Percentiles rank a stretch among this genome's conserved stretches.
These are phyloP conservation scores for Halictus quadricinctus DNA, from an alignment of 2,888 invertebrate species.

Conservation along the genomic window DNA sequence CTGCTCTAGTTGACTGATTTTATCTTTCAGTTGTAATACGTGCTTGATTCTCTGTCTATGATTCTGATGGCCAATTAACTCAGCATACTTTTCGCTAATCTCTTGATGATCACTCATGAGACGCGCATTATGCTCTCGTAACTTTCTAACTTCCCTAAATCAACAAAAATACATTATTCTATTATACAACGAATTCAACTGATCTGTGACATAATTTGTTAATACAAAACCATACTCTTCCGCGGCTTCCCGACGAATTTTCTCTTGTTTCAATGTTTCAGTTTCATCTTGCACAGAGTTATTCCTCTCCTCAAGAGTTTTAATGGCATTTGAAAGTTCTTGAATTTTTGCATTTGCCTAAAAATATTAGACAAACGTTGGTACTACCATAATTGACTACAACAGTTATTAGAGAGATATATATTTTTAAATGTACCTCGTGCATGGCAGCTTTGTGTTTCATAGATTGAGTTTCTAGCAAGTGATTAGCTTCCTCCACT, in stretches of 20 bases:
- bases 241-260: conserved; percentile 56
- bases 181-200: conserved; percentile 3
- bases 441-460: conserved; percentile 49
- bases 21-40: conserved; percentile 82
- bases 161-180: conserved; percentile 6
- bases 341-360: conserved; percentile 52
- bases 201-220: conserved; percentile 11
- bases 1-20: conserved; percentile 82
- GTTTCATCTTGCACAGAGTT: conserved; percentile 30
- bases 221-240: conserved; percentile 67
- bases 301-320: conserved; percentile 40
- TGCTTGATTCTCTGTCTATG: conserved; percentile 87
- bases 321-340: conserved; percentile 43
- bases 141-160: conserved; percentile 70
- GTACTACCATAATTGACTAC: not conserved
- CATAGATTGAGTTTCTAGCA: conserved; percentile 54
- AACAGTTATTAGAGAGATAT: not conserved
- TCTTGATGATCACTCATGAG: conserved; percentile 83
- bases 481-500: conserved; percentile 37
- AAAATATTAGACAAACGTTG: conserved; percentile 24
- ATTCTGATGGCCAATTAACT: conserved; percentile 86
- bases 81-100: conserved; percentile 84
- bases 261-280: conserved; percentile 63
- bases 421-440: conserved; percentile 56
- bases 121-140: conserved; percentile 78